Base-by-base conservation (phyloP, 2,113 vertebrate species). In the Halichoeres trimaculatus region DNA sequence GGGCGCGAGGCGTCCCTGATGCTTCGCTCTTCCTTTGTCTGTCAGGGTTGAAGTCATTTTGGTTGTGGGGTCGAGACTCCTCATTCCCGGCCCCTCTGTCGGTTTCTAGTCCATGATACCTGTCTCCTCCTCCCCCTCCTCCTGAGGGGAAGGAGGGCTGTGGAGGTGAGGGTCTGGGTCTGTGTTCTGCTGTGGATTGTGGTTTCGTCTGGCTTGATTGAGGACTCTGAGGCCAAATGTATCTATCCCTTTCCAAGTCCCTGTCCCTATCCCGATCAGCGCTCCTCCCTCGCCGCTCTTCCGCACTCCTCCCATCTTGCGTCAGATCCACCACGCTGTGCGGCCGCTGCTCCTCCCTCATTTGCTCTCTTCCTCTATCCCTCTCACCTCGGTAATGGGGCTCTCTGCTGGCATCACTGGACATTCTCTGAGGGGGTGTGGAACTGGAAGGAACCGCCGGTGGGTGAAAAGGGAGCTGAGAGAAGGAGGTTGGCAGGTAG, bases 331-430 rank as follows among this genome's bases (percentile, higher is more conserved):
- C 92, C 63, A 98, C 96, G 0, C 89, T 87, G 66, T 84, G 85
- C 0, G 84, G 82, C 13, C 90, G 77, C 78, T 78, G 56, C 95
- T 96, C 48, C 88, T 88, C 83, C 95, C 96, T 88, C 86, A 90
- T 91, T 1, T 94, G 91, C 0, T 92, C 88, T 19, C 87, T 52
- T 14, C 95, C 95, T 34, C 61, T 84, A 22, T 96, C 95, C 52
- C 91, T n/a, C 45, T 48, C 45, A 19, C 19, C 93, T 92, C 83
- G 82, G 70, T 79, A 94, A 68, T 10, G 87, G 86, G 45, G 93
- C 64, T 98, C 96, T 54, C 95, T 93, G 1, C 87, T 63, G 1
- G 88, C 77, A 13, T 99, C 98, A 73, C 95, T 94, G 0, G 94
- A 89, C 40, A 81, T 92, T 85, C 94, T 96, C 88, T 94, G 94